Conservation (phyloP, 2,888 invertebrate genomes). For the Hartigia nigra region DNA sequence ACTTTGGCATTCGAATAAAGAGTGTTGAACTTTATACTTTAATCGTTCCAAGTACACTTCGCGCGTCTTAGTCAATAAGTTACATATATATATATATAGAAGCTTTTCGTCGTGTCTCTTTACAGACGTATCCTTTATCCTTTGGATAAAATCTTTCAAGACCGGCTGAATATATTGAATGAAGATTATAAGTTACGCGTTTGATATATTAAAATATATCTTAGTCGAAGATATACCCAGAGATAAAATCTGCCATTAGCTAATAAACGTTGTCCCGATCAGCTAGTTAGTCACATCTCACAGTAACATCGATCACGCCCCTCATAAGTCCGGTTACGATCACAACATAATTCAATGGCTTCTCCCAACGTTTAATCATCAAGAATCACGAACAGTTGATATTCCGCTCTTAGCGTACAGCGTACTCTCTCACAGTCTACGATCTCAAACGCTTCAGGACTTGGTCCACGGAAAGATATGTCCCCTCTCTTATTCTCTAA, state of each 20-base stretch:
- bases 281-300: conserved; percentile 44
- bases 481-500: conserved; percentile 40
- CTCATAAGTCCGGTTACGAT: conserved; percentile 33
- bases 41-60: not conserved
- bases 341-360: conserved; percentile 46
- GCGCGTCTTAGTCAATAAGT: not conserved
- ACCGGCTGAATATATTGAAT: not conserved
- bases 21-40: not conserved
- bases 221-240: not conserved
- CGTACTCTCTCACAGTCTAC: conserved; percentile 11
- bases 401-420: not conserved
- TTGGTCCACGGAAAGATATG: conserved; percentile 18
- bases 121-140: not conserved
- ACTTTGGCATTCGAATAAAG: not conserved
- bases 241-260: conserved; percentile 34
- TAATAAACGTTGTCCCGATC: conserved; percentile 44
- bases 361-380: conserved; percentile 26
- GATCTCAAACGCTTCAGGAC: conserved; percentile 29
- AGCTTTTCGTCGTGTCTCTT: not conserved
- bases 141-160: not conserved
- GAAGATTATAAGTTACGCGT: not conserved
- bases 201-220: not conserved
- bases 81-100: too few relatives aligned
- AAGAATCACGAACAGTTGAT: conserved; percentile 21
- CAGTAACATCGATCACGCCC: conserved; percentile 39